phyloP scores from a whole-genome alignment of 2,797 vertebrate species.

The Fundulus diaphanus region DNA sequence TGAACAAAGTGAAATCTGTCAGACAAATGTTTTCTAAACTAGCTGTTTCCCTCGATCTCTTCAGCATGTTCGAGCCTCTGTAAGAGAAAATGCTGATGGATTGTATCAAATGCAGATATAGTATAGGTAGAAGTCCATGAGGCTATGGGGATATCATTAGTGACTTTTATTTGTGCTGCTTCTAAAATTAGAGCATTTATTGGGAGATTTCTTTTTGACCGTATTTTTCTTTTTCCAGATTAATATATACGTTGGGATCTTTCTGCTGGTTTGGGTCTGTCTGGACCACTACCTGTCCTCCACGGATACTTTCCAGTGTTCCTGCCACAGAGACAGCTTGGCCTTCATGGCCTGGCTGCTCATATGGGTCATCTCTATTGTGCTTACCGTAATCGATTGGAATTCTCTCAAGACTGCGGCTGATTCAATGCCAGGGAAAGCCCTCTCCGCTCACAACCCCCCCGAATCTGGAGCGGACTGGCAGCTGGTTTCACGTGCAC shows the following conservation, averaged over 20 bases:
- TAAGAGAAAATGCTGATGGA: background rate
- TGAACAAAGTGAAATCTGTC: background rate
- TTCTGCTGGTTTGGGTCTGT: conserved; percentile 87
- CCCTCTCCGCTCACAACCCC: conserved; percentile 69
- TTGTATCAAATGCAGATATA: background rate
- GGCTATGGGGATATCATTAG: background rate
- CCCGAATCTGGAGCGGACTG: conserved; percentile 43
- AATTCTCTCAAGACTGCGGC: conserved; percentile 66
- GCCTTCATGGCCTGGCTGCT: conserved; percentile 80
- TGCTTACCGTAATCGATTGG: conserved; percentile 71
- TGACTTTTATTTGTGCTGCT: background rate
- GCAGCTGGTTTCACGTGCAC: conserved; percentile 75
- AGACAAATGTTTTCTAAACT: background rate
- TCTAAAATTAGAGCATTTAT: background rate
- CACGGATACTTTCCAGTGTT: conserved; percentile 75
- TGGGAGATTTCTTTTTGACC: background rate
- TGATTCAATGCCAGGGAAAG: conserved; percentile 3
- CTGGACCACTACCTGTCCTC: conserved; percentile 87
- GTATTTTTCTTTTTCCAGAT: conserved; percentile 64
- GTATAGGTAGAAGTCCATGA: background rate
- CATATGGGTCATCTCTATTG: conserved; percentile 77
- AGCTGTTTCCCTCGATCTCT: background rate
- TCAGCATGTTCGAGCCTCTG: background rate
- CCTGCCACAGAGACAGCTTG: conserved; percentile 75
- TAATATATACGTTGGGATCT: conserved; percentile 92